phyloP scores from a whole-genome alignment of 2,888 invertebrate species.

The Phania funesta region DNA sequence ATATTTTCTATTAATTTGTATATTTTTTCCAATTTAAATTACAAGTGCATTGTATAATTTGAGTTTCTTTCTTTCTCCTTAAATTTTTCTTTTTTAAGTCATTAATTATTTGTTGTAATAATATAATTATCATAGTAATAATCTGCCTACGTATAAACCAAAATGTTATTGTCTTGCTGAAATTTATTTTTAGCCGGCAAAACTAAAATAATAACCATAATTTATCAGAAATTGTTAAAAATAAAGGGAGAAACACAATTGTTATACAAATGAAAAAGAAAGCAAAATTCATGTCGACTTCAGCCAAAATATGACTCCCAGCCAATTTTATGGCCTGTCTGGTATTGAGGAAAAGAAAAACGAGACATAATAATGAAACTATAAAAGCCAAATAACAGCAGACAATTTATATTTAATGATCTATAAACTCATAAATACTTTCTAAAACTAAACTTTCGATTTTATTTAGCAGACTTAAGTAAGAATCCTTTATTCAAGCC shows the following conservation, averaged over 20 bases:
- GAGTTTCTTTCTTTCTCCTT: too few species aligned
- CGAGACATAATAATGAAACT: too few species aligned
- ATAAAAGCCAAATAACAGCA: background rate
- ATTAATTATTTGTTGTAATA: background rate
- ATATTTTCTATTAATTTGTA: too few species aligned
- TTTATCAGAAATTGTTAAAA: constrained; percentile 33
- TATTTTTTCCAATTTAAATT: too few species aligned
- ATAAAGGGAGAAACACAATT: too few species aligned
- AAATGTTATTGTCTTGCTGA: background rate
- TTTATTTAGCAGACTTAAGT: constrained; percentile 16
- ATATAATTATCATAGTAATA: background rate
- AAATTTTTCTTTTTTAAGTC: background rate
- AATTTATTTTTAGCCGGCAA: background rate
- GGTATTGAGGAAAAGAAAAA: too few species aligned
- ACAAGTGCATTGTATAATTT: too few species aligned
- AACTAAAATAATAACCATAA: constrained; percentile 47
- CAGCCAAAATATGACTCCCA: too few species aligned
- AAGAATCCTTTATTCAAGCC: background rate
- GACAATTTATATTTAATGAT: background rate
- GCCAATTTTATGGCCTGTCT: too few species aligned
- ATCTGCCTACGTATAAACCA: background rate
- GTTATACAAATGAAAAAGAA: too few species aligned
- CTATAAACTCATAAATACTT: constrained; percentile 11
- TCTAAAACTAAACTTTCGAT: constrained; percentile 13
- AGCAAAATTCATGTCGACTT: too few species aligned